Evolutionary conservation across 2,113 vertebrate genomes (phyloP), one percentile per base, ranked within the genome.

Genomic region (Lasiurus borealis): DNA sequence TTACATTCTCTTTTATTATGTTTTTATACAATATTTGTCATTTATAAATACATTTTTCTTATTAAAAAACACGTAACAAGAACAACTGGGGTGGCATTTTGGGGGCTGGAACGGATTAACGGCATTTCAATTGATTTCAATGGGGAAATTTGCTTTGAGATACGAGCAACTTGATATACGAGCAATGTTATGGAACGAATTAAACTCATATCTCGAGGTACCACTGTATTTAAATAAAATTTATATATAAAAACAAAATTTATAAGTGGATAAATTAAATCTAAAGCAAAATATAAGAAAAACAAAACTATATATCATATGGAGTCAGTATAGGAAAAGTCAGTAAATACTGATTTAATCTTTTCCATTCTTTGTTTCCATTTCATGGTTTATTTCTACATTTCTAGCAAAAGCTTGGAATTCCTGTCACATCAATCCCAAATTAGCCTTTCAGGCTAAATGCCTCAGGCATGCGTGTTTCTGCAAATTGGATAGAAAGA

Each of bases 401-500:
- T 71, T 85, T 34, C 62, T 21, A 80, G 46, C 16, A 77, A 93
- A 76, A 78, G 52, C 52, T 95, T 52, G 48, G 85, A 76, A 93
- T 94, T 96, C 76, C 46, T 97, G 77, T 90, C 84, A 96, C 87
- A 97, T 96, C 90, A 44, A 73, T 91, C 87, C 66, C 80, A 92
- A 90, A 96, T 97, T 94, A 95, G 54, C 72, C 76, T 95, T 91
- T 93, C 52, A 77, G 94, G 72, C 72, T 88, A 95, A 95, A 68
- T 25, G 82, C 87, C 92, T 81, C 84, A 90, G 96, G 95, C 96
- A 88, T 88, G 76, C 95, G 59, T 95, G 87, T 96, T 96, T 68
- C 84, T 95, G 66, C 40, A 96, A 96, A 97, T 85, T 94, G 95
- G 54, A 94, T 93, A 71, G 77, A 88, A 95, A 96, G 64, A 91